phyloP scores from a whole-genome alignment of 1,140 invertebrate genomes.

The Caenorhabditis latens region DNA sequence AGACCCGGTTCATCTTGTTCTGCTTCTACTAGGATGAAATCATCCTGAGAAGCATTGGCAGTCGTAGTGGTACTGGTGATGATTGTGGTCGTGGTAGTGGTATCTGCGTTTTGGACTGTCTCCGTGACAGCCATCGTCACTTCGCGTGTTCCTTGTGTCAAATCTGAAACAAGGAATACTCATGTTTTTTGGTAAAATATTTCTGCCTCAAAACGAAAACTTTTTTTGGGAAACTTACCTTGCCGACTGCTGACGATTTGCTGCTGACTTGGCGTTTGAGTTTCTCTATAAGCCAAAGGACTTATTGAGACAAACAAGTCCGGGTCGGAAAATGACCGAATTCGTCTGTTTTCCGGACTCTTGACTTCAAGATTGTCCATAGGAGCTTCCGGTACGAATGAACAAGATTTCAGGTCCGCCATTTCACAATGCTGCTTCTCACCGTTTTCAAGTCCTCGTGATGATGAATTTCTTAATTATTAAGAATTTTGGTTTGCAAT shows the following conservation, averaged over 20 bases:
- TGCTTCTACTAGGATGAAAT: slow-evolving; percentile 33
- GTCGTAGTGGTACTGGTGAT: neutral
- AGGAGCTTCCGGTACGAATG: neutral
- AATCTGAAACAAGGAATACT: neutral
- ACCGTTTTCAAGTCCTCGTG: neutral
- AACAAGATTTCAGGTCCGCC: neutral
- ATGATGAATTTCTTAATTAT: neutral
- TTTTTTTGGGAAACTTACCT: neutral
- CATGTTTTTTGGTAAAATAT: too few relatives aligned
- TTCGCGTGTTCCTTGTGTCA: neutral
- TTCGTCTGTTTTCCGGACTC: neutral
- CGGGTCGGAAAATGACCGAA: slow-evolving; percentile 6
- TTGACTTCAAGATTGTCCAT: neutral
- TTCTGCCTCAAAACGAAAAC: too few relatives aligned
- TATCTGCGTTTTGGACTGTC: neutral
- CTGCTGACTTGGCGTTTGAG: neutral
- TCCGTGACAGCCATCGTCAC: neutral
- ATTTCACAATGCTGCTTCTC: slow-evolving; percentile 11
- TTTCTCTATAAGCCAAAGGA: neutral
- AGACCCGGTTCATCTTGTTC: slow-evolving; percentile 26
- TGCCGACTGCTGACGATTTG: neutral
- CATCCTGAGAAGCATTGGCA: neutral
- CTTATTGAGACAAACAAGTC: slow-evolving; percentile 27
- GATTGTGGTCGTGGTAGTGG: neutral
- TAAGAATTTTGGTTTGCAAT: neutral